Base-by-base conservation (phyloP, 1,140 invertebrate genomes). In the Papilio polyxenes region DNA sequence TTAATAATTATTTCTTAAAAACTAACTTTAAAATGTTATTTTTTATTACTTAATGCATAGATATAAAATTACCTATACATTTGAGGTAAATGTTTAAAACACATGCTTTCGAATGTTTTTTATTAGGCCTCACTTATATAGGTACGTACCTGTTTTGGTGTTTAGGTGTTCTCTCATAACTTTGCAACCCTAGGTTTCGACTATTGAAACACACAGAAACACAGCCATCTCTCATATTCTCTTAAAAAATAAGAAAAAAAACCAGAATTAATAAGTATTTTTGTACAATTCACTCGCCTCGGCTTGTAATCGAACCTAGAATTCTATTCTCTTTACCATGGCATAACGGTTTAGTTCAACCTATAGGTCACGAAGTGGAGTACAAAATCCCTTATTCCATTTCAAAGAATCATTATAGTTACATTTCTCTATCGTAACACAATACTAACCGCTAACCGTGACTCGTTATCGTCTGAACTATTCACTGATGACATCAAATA, bases 341-440 rank as follows among this genome's bases (percentile, higher is more conserved):
- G 40, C 65, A 10, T 15, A 72, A 15, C 65, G 62, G 20, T 31
- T 13, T 13, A 65, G 62, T 65, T 65, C 3, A 23, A 23, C 13
- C n/a, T 59, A 59, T 59, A 59, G 56, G 56, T 59, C 56, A 59
- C 56, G 56, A 59, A 59, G n/a, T 59, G 56, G n/a, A 59, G 56
- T 59, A 59, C 56, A 37, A 72, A 72, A 11, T 37, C 31, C 20
- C 48, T 77, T 9, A 23, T 51, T 77, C 23, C 13, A 11, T n/a
- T 77, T 76, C n/a, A 48, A 53, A 48, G 17, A 48, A 76, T 76
- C 44, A 65, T 65, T 65, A 65, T 3, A 31, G 62, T 23, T 31
- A 17, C 23, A 65, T 65, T 31, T 65, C 62, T 65, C 20, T 23
- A 15, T 72, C 40, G 65, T 72, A 72, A 72, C 31, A 69, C 31